Percentiles rank a stretch among this genome's conserved stretches.
Evolutionary conservation across 2,797 vertebrate genomes (phyloP).

Genomic region (Enteromius thamalakanensis): DNA sequence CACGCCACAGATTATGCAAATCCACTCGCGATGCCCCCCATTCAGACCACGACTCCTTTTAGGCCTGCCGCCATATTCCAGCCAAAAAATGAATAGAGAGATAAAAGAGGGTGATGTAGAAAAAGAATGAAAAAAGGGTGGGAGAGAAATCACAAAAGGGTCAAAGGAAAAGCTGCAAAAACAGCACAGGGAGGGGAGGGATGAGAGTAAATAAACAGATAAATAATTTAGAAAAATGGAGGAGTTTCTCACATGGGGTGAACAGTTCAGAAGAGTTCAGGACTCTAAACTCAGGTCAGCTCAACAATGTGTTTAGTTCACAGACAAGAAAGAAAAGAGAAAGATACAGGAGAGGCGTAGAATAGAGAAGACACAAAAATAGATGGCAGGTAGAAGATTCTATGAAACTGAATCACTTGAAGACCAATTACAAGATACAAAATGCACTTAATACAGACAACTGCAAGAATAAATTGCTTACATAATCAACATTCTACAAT

Average conservation of each 20-base stretch:
- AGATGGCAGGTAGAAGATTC: not conserved
- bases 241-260: constrained; percentile 22
- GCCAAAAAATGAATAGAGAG: constrained; percentile 75
- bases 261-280: constrained; percentile 36
- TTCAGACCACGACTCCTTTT: constrained; percentile 75
- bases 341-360: not conserved
- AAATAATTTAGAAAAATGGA: constrained; percentile 45
- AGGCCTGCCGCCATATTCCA: constrained; percentile 68
- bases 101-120: constrained; percentile 71
- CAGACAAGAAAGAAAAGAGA: not conserved
- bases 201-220: constrained; percentile 66
- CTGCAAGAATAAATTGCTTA: not conserved
- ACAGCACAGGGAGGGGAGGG: constrained; percentile 38
- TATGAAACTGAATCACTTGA: not conserved
- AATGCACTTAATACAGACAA: not conserved
- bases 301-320: not conserved
- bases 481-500: not conserved
- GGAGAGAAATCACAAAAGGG: constrained; percentile 58
- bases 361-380: not conserved
- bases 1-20: constrained; percentile 84
- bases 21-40: constrained; percentile 73
- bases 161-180: constrained; percentile 51
- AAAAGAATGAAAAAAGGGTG: constrained; percentile 60
- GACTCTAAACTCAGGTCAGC: not conserved
- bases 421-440: not conserved